These are phyloP conservation scores for Papilio xuthus DNA, from an alignment of 1,140 invertebrate species.

Conservation along the genomic window DNA sequence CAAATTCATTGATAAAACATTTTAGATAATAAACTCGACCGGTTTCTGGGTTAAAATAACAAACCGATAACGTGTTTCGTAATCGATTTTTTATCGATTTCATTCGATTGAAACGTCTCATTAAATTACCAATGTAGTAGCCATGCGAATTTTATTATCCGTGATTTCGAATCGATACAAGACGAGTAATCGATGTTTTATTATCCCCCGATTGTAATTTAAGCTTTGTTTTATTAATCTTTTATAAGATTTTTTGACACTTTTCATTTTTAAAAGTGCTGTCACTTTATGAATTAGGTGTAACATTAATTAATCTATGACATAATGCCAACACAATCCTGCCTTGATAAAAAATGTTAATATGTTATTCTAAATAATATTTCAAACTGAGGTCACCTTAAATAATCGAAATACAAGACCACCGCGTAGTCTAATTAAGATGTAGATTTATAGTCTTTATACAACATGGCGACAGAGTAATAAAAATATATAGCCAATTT, in stretches of 20 bases:
- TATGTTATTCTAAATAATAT: not conserved
- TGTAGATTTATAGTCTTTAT: slow-evolving; percentile 25
- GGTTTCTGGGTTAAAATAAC: slow-evolving; percentile 35
- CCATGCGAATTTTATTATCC: slow-evolving; percentile 17
- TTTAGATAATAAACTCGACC: slow-evolving; percentile 28
- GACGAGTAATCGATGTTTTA: not conserved
- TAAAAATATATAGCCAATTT: slow-evolving; percentile 17
- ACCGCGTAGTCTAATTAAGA: slow-evolving; percentile 20
- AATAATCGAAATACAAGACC: slow-evolving; percentile 20
- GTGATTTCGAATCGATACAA: not conserved
- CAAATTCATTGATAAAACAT: slow-evolving; percentile 34
- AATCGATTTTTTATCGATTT: slow-evolving; percentile 29
- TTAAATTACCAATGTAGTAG: slow-evolving; percentile 15
- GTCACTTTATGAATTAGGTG: not conserved
- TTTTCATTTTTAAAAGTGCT: not conserved
- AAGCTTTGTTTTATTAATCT: not conserved
- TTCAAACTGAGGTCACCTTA: not conserved
- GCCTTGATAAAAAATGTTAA: not conserved
- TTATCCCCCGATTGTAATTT: not conserved
- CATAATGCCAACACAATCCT: not conserved
- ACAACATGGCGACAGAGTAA: not conserved
- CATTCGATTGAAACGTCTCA: slow-evolving; percentile 13
- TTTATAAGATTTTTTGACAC: not conserved
- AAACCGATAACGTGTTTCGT: slow-evolving; percentile 14
- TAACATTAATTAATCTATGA: not conserved